Conservation (phyloP, 2,888 invertebrate species). For the Coremacera marginata region DNA sequence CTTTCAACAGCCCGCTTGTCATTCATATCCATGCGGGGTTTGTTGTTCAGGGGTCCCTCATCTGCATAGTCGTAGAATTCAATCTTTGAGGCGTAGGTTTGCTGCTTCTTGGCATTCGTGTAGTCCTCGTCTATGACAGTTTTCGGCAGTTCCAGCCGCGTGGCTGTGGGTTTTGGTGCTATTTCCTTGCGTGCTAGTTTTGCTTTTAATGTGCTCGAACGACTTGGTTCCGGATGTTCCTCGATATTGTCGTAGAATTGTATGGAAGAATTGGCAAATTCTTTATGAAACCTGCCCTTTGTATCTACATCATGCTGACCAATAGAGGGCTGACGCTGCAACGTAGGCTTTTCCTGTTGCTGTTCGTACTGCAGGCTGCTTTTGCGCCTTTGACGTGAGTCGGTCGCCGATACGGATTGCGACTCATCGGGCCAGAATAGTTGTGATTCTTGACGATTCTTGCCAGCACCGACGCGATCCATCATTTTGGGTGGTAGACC, state of each 20-base stretch:
- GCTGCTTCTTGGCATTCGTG: constrained; percentile 57
- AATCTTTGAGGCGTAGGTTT: constrained; percentile 64
- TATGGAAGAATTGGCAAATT: constrained; percentile 67
- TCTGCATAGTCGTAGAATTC: constrained; percentile 66
- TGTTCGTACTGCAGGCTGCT: constrained; percentile 56
- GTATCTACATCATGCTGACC: constrained; percentile 57
- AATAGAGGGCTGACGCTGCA: constrained; percentile 41
- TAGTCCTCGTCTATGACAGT: constrained; percentile 49
- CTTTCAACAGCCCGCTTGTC: constrained; percentile 64
- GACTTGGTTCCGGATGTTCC: constrained; percentile 31
- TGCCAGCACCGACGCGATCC: constrained; percentile 55
- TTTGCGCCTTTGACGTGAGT: constrained; percentile 56
- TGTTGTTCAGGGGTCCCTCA: constrained; percentile 58
- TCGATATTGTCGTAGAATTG: constrained; percentile 64
- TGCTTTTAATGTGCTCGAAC: constrained; percentile 16
- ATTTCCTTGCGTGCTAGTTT: constrained; percentile 49
- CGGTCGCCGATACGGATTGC: constrained; percentile 57
- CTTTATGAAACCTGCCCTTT: constrained; percentile 64
- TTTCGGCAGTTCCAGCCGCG: constrained; percentile 47
- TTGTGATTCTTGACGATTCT: constrained; percentile 65
- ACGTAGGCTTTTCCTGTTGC: not conserved
- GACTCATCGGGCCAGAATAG: constrained; percentile 69
- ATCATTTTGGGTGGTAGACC: constrained; percentile 68
- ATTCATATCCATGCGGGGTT: constrained; percentile 63
- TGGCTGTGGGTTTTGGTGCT: constrained; percentile 56